Evolutionary conservation across 1,140 invertebrate genomes (phyloP).

Genomic region (Belonocnema kinseyi): DNA sequence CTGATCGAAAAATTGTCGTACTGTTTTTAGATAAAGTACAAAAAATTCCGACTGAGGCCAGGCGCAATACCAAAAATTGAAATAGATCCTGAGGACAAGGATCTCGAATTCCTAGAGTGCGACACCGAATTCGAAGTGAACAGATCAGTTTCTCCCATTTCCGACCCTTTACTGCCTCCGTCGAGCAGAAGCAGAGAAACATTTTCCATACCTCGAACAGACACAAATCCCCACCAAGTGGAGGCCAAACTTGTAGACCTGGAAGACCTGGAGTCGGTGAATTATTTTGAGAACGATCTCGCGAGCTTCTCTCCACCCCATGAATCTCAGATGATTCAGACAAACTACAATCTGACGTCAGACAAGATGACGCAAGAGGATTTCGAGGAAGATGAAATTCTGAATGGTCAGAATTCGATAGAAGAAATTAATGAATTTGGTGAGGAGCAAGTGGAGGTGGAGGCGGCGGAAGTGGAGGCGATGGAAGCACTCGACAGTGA

Average conservation of each 20-base stretch:
- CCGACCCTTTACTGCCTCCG: background rate
- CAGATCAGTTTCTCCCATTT: constrained; percentile 37
- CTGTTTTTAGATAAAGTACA: constrained; percentile 68
- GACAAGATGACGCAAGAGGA: background rate
- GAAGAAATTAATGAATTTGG: too few relatives aligned
- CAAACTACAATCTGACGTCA: background rate
- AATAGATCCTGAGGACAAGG: constrained; percentile 45
- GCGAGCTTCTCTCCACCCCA: background rate
- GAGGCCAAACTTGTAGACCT: constrained; percentile 41
- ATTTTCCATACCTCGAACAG: constrained; percentile 54
- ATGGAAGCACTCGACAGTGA: background rate
- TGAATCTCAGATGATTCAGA: background rate
- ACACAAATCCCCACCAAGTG: background rate
- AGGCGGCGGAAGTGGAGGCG: too few relatives aligned
- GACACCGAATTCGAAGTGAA: constrained; percentile 49
- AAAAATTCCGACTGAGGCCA: constrained; percentile 69
- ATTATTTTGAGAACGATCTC: background rate
- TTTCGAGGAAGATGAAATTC: background rate
- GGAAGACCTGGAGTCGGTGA: constrained; percentile 16
- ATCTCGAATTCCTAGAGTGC: constrained; percentile 29
- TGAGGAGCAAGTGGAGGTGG: background rate
- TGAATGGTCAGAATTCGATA: too few relatives aligned
- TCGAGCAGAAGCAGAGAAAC: constrained; percentile 33
- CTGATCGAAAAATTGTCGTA: too few relatives aligned
- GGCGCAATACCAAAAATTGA: constrained; percentile 63